Percentiles rank a stretch among this genome's conserved stretches.
These are phyloP conservation scores for Epinephelus cyanopodus DNA, from an alignment of 2,113 vertebrate species.

Conservation along the genomic window DNA sequence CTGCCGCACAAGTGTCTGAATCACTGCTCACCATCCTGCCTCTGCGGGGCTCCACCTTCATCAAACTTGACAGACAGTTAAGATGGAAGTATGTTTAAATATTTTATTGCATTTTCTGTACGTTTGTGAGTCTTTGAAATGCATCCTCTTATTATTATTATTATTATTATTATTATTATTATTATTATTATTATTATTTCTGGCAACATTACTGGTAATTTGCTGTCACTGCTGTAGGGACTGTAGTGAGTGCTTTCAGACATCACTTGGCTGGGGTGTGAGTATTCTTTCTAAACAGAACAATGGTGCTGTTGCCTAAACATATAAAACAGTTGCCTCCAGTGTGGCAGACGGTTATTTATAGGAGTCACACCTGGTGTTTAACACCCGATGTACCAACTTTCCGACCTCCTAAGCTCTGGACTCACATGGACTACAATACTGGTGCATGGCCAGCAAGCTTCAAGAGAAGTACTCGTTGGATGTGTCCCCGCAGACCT, in stretches of 20 bases:
- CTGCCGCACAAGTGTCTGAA: slow-evolving; percentile 8
- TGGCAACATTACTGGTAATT: not conserved
- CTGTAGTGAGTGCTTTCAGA: not conserved
- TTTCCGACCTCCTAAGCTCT: not conserved
- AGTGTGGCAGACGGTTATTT: not conserved
- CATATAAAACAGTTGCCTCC: not conserved
- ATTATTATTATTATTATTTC: too few relatives aligned
- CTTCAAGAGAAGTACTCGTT: not conserved
- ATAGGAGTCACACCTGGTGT: too few relatives aligned
- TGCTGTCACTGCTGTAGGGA: not conserved
- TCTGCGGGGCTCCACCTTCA: slow-evolving; percentile 2
- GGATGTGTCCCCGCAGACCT: not conserved
- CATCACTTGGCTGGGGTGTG: not conserved
- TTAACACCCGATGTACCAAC: not conserved
- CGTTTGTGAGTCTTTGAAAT: not conserved
- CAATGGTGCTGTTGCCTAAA: not conserved
- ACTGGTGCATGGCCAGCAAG: not conserved
- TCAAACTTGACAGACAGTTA: not conserved
- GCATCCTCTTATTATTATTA: too few relatives aligned
- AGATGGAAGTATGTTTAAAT: slow-evolving; percentile 11
- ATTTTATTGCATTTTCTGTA: not conserved
- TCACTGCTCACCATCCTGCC: not conserved
- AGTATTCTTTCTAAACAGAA: not conserved
- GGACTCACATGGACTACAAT: not conserved
- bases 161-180: too few relatives aligned